Evolutionary conservation across 2,888 invertebrate genomes (phyloP).

Genomic region (Synergus itoensis): DNA sequence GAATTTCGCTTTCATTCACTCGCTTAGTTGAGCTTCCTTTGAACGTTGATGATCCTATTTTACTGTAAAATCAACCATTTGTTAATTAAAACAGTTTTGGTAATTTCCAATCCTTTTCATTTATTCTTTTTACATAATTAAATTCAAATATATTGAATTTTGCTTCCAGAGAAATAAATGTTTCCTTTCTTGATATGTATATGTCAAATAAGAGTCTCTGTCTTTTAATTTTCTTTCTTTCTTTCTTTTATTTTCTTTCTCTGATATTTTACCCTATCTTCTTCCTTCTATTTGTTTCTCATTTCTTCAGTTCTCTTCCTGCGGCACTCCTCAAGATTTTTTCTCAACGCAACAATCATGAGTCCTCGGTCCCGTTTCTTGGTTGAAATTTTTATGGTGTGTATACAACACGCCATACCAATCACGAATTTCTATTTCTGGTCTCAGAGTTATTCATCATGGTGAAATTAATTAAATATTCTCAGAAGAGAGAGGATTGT

Average conservation of each 20-base stretch:
- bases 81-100: no score
- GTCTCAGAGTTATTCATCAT: not conserved
- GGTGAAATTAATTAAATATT: not conserved
- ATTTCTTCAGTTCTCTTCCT: slow-evolving; percentile 3
- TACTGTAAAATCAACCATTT: no score
- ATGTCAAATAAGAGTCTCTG: not conserved
- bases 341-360: slow-evolving; percentile 33
- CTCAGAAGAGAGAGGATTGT: not conserved
- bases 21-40: no score
- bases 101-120: no score
- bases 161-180: not conserved
- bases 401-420: not conserved
- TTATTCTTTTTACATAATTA: no score
- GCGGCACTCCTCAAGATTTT: slow-evolving; percentile 33
- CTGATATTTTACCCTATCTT: not conserved
- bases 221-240: not conserved
- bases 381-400: slow-evolving; percentile 21
- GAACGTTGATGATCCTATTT: no score
- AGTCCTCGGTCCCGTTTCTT: slow-evolving; percentile 37
- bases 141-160: no score
- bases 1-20: no score
- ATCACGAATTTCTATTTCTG: not conserved
- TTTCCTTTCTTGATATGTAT: not conserved
- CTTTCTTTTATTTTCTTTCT: not conserved
- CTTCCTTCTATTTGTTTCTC: slow-evolving; percentile 2